Base-by-base conservation (phyloP, 2,113 vertebrate species). In the Solenodon paradoxus region DNA sequence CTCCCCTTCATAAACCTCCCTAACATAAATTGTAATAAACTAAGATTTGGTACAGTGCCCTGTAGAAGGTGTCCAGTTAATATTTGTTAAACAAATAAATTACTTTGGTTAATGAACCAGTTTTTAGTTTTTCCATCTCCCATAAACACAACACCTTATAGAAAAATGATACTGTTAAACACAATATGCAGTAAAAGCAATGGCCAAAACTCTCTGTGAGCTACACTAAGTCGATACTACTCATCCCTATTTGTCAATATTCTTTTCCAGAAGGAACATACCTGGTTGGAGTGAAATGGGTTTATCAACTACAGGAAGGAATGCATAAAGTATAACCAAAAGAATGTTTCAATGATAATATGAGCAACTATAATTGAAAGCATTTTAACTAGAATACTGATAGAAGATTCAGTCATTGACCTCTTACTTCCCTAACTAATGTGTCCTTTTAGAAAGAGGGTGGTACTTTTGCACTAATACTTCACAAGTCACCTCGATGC, bases 51-150 rank as follows among this genome's bases (percentile, higher is more conserved):
- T 49, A 75, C 28, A 75, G 35, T 57, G n/a, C 30, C 88, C 79
- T 35, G 74, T 13, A 82, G 30, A 81, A 85, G 7, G 26, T 80
- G 28, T 20, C 84, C 42, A 75, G 55, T 61, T 79, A 79, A 55
- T 55, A 90, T 15, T 38, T 79, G 22, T 35, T 95, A n/a, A 82
- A 81, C 51, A 87, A 77, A 93, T 81, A n/a, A 75, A 78, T 45
- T 9, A 80, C 63, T 74, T 26, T 72, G 51, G 1, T 32, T 63
- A 8, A 85, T 12, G 22, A 89, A 90, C 13, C 12, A 24, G 11
- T 47, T 72, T 69, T 68, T 74, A 72, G 35, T 5, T 40, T 15
- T 53, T 91, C n/a, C 22, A 78, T 72, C 91, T 88, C 66, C 64
- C 11, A 90, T n/a, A 75, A 7, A 45, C 51, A 64, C 51, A 38